Conservation (phyloP, 2,797 vertebrate genomes). For the Spondyliosoma cantharus region DNA sequence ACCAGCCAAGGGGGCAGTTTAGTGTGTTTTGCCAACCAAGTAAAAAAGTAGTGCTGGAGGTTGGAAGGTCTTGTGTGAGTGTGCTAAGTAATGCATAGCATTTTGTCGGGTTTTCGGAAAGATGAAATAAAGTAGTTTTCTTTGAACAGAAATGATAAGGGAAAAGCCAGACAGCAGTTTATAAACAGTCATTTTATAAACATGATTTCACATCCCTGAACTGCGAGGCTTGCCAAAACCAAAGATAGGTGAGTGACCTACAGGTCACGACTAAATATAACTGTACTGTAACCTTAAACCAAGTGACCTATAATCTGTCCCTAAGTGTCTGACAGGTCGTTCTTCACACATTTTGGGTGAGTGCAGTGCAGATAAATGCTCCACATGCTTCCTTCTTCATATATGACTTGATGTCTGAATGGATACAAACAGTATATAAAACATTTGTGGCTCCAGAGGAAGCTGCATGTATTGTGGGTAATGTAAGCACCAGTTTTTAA, state of each 20-base stretch:
- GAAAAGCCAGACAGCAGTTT: neutral
- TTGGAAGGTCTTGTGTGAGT: neutral
- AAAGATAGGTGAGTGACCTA: constrained; percentile 57
- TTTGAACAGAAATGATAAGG: neutral
- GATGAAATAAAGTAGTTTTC: neutral
- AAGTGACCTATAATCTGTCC: constrained; percentile 46
- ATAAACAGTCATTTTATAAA: constrained; percentile 8
- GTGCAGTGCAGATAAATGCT: neutral
- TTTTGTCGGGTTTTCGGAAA: neutral
- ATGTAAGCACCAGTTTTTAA: too few relatives aligned
- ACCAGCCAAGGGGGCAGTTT: too few relatives aligned
- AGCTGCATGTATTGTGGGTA: too few relatives aligned
- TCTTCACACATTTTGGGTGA: constrained; percentile 7
- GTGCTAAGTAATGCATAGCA: neutral
- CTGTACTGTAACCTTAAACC: constrained; percentile 66
- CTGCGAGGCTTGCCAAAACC: constrained; percentile 31
- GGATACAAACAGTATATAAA: too few relatives aligned
- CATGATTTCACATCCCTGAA: neutral
- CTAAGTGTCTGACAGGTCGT: constrained; percentile 15
- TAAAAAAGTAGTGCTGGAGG: neutral
- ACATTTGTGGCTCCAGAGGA: too few relatives aligned
- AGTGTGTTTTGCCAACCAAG: too few relatives aligned
- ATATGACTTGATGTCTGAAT: neutral
- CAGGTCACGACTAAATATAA: constrained; percentile 70
- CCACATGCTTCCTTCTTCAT: neutral